Base-by-base conservation (phyloP, 2,113 vertebrate species). In the Lampris megalopsis region DNA sequence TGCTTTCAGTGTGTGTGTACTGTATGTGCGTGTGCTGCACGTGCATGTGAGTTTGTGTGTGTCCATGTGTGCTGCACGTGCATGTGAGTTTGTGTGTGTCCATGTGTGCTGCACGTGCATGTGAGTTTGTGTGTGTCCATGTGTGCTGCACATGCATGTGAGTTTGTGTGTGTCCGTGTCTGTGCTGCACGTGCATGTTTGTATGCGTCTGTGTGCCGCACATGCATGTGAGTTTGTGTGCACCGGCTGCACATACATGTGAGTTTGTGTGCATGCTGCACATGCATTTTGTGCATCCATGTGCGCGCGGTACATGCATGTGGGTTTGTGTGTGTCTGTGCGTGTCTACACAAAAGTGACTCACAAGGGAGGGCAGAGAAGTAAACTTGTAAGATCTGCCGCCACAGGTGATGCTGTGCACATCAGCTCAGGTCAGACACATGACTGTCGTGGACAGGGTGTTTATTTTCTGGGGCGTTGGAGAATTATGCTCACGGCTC, bases 341-440 rank as follows among this genome's bases (percentile, higher is more conserved):
- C 63, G 59, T 0, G 67, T 41, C 4, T 43, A 59, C 35, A 59
- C 71, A 50, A 67, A 86, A 86, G 88, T 73, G 73, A 40, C 73
- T 69, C 82, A 62, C 62, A 10, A 8, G 86, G 83, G 86, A 87
- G 50, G 37, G 48, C 9, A 41, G 66, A 83, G 60, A 37, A 77
- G 50, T 45, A 11, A 58, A 40, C 71, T 63, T 65, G 58, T 70
- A 57, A 78, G 76, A 83, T 85, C 72, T 84, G 54, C 63, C 57
- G 70, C 38, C 24, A 59, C 36, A 68, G 40, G 58, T 64, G 87
- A 74, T 91, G 87, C 90, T 92, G 91, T 86, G 75, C 75, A 73
- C 84, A 91, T 93, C 81, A 92, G 80, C 37, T 65, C 66, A 42
- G 41, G 52, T 68, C 68, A 66, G 80, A 13, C 13, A 64, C n/a